Evolutionary conservation across 2,888 invertebrate species (phyloP).

Genomic region (Cheilosia vernalis): DNA sequence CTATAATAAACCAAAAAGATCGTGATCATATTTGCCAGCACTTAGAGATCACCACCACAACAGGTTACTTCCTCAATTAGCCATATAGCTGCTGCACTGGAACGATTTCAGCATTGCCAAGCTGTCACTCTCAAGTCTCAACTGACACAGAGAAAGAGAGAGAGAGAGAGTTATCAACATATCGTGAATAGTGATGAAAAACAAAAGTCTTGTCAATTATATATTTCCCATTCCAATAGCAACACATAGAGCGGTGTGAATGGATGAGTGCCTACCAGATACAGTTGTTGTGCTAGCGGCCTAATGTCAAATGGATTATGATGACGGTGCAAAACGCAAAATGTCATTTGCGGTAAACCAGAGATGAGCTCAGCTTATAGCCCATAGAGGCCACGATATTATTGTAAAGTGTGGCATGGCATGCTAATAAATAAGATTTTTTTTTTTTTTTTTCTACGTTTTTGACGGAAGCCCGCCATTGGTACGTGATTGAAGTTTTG

Average conservation of each 20-base stretch:
- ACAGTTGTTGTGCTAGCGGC: too few species aligned
- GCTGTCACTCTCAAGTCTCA: background rate
- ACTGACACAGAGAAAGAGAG: background rate
- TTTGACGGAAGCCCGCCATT: background rate
- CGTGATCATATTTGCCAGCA: background rate
- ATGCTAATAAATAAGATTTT: too few species aligned
- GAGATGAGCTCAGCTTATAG: too few species aligned
- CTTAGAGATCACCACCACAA: constrained; percentile 24
- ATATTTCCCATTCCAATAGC: constrained; percentile 37
- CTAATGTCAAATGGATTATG: too few species aligned
- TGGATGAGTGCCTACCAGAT: too few species aligned
- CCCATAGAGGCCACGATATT: too few species aligned
- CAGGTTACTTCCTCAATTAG: constrained; percentile 65
- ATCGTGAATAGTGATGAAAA: background rate
- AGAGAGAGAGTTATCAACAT: background rate
- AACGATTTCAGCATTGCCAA: constrained; percentile 8
- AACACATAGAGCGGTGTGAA: background rate
- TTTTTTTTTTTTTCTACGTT: too few species aligned
- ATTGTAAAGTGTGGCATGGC: too few species aligned
- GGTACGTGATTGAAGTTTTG: constrained; percentile 41
- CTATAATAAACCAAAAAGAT: background rate
- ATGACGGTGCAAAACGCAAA: too few species aligned
- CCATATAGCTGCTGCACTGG: constrained; percentile 29
- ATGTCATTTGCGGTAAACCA: too few species aligned
- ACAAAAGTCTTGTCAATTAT: constrained; percentile 9